These are phyloP conservation scores for Drosophila meridionalis DNA, from an alignment of 2,888 invertebrate genomes.

Conservation along the genomic window DNA sequence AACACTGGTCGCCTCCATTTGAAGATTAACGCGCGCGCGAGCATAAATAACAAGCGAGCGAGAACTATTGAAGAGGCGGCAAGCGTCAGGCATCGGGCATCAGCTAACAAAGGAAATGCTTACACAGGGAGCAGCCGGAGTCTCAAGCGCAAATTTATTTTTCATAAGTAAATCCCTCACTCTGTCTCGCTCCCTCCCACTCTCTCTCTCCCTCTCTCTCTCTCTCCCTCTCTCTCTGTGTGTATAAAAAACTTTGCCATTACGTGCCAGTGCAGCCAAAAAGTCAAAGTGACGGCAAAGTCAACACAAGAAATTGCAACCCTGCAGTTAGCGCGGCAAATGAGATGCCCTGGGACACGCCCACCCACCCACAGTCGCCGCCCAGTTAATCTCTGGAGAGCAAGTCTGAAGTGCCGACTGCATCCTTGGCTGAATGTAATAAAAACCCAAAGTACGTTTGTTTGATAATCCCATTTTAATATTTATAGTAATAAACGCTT, in stretches of 20 bases:
- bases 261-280: constrained; percentile 63
- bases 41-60: constrained; percentile 70
- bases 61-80: constrained; percentile 64
- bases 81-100: constrained; percentile 23
- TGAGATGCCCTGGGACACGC: constrained; percentile 35
- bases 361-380: background rate
- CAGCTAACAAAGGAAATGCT: constrained; percentile 38
- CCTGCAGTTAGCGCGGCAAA: constrained; percentile 54
- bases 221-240: constrained; percentile 7
- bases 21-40: constrained; percentile 65
- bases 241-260: constrained; percentile 49
- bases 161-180: constrained; percentile 72
- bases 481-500: constrained; percentile 79
- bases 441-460: constrained; percentile 74
- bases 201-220: constrained; percentile 36
- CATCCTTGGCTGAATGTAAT: constrained; percentile 64
- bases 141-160: constrained; percentile 66
- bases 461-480: constrained; percentile 78
- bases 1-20: constrained; percentile 58
- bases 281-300: constrained; percentile 71
- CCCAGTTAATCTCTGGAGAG: constrained; percentile 36
- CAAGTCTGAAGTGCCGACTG: constrained; percentile 40
- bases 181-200: constrained; percentile 31
- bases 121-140: constrained; percentile 9
- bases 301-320: constrained; percentile 72